Conservation (phyloP, 2,888 invertebrate genomes). For the Pandemis heparana region DNA sequence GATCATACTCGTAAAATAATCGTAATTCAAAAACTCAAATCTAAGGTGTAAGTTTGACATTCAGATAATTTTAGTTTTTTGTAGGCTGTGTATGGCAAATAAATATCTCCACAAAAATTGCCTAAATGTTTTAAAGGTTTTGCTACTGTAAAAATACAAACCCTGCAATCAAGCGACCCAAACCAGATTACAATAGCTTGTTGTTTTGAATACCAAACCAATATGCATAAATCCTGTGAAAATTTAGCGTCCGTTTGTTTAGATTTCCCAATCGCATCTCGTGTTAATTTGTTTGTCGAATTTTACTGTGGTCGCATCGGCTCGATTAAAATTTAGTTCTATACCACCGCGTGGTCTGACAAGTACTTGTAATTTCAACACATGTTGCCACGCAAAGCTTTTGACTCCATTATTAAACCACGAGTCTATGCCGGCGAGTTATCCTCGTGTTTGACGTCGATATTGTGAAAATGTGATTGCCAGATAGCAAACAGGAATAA, state of each 20-base stretch:
- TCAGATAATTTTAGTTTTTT: neutral
- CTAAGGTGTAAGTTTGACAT: too few species aligned
- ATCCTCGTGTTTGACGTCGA: slow-evolving; percentile 45
- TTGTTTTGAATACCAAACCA: slow-evolving; percentile 39
- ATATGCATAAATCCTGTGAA: slow-evolving; percentile 64
- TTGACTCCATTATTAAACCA: slow-evolving; percentile 4
- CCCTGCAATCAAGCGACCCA: slow-evolving; percentile 39
- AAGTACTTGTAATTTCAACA: slow-evolving; percentile 43
- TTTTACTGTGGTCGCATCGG: slow-evolving; percentile 68
- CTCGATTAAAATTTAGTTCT: slow-evolving; percentile 74
- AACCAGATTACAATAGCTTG: slow-evolving; percentile 42
- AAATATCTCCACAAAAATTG: neutral
- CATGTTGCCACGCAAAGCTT: slow-evolving; percentile 20
- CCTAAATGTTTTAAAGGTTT: neutral
- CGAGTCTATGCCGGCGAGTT: slow-evolving; percentile 30
- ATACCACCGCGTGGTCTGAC: slow-evolving; percentile 54
- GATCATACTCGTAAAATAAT: too few species aligned
- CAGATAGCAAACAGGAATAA: slow-evolving; percentile 36
- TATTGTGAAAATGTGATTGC: slow-evolving; percentile 57
- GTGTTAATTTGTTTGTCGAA: slow-evolving; percentile 79
- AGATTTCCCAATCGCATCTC: slow-evolving; percentile 77
- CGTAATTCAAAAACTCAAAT: too few species aligned
- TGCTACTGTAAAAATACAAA: slow-evolving; percentile 37
- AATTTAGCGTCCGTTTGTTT: slow-evolving; percentile 64
- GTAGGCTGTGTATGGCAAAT: neutral